Percentiles rank a stretch among this genome's conserved stretches.
Evolutionary conservation across 2,888 invertebrate genomes (phyloP).

Genomic region (Epistrophe eligans): DNA sequence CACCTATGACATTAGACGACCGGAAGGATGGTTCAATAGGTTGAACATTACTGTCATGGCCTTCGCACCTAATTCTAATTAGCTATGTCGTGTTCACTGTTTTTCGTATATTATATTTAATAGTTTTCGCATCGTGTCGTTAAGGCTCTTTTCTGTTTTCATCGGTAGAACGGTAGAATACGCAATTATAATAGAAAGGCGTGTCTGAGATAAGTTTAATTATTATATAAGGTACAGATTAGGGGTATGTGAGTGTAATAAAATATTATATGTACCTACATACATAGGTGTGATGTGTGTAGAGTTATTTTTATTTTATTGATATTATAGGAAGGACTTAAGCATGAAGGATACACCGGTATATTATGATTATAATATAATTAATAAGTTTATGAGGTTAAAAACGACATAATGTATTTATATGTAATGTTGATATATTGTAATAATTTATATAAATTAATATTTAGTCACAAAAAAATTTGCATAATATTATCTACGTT

Average conservation of each 20-base stretch:
- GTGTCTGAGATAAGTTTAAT: constrained; percentile 59
- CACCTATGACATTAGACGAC: background rate
- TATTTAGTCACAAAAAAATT: background rate
- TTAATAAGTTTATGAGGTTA: constrained; percentile 30
- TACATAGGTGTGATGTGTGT: background rate
- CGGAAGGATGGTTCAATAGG: constrained; percentile 16
- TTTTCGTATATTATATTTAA: constrained; percentile 51
- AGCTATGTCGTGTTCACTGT: constrained; percentile 45
- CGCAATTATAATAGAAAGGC: constrained; percentile 59
- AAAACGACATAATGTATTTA: constrained; percentile 13
- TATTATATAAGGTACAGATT: constrained; percentile 31
- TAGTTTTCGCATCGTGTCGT: constrained; percentile 59
- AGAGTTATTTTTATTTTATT: constrained; percentile 9
- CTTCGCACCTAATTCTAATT: constrained; percentile 48
- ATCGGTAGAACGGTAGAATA: constrained; percentile 39
- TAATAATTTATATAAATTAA: constrained; percentile 5
- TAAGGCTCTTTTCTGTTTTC: constrained; percentile 27
- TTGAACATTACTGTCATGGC: constrained; percentile 21
- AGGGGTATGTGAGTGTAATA: no score
- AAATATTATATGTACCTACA: no score
- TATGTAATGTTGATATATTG: constrained; percentile 1
- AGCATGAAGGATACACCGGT: constrained; percentile 3
- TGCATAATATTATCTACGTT: no score
- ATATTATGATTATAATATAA: constrained; percentile 21
- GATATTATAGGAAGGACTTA: constrained; percentile 1